Evolutionary conservation across 2,888 invertebrate species (phyloP).

Genomic region (Lapara coniferarum): DNA sequence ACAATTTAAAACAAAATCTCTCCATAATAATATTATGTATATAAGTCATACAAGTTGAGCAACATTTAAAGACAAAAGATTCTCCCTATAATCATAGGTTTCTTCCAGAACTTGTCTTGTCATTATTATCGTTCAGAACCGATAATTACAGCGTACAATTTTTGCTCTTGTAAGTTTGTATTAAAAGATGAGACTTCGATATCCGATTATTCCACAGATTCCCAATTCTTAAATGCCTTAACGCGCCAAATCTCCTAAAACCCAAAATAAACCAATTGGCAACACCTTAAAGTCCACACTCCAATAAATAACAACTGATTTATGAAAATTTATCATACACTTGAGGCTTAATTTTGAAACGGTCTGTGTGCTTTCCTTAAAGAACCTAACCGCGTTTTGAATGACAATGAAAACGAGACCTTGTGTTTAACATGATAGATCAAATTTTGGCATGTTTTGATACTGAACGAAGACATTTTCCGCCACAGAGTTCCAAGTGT

Average conservation of each 20-base stretch:
- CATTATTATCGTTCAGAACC: conserved; percentile 51
- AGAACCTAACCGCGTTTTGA: conserved; percentile 49
- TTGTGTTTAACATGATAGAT: conserved; percentile 58
- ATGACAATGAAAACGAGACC: conserved; percentile 60
- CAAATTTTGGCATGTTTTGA: conserved; percentile 47
- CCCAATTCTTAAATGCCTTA: conserved; percentile 61
- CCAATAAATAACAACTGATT: conserved; percentile 81
- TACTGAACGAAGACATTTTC: conserved; percentile 65
- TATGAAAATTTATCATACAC: conserved; percentile 83
- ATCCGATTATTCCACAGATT: conserved; percentile 66
- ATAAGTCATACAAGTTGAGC: background rate
- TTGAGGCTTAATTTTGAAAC: conserved; percentile 83
- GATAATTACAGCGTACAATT: conserved; percentile 55
- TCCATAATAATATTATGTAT: conserved; percentile 1
- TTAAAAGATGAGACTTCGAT: conserved; percentile 66
- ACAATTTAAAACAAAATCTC: background rate
- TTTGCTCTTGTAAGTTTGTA: conserved; percentile 59
- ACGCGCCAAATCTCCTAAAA: conserved; percentile 61
- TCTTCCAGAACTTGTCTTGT: conserved; percentile 16
- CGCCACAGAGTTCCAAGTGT: conserved; percentile 70
- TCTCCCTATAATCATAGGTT: conserved; percentile 6
- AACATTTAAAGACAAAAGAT: conserved; percentile 9
- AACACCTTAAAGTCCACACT: conserved; percentile 81
- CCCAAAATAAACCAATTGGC: conserved; percentile 75
- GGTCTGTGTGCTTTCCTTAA: conserved; percentile 56